Base-by-base conservation (phyloP, 2,113 vertebrate species). In the Manacus vitellinus region DNA sequence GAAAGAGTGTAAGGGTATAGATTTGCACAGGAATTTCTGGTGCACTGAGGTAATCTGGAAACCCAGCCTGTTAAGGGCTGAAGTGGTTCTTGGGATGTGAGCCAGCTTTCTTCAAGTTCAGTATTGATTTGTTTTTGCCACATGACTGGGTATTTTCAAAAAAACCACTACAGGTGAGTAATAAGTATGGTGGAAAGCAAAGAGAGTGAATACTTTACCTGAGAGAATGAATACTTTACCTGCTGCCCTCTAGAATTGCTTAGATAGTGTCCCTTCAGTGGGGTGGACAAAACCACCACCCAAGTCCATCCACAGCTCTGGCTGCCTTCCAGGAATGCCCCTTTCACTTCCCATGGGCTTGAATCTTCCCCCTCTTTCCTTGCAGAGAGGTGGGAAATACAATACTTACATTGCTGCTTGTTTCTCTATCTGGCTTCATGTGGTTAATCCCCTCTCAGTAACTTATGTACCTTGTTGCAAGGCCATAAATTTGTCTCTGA, bases 121-220 rank as follows among this genome's bases (percentile, higher is more conserved):
- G 0, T 19, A 39, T 30, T 25, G 9, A n/a, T 62, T 54, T 54
- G 3, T 20, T 49, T 56, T 31, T 70, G 58, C 41, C 9, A 10
- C 5, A 1, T 25, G n/a, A 52, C 39, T 47, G 21, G 30, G 21
- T 63, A 14, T 68, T 77, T 41, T 68, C 33, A 31, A 78, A 52
- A 89, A 22, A 21, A 8, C 12, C 3, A 11, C 0, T 3, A 6
- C 11, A 63, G 30, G 33, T 14, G n/a, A 58, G 13, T 14, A 33
- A 37, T 30, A 58, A 68, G 51, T 10, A 12, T 0, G 17, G 31
- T 13, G n/a, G 51, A 59, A 31, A 47, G 62, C 23, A 33, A 12
- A 49, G 63, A 24, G 35, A 25, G 10, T 1, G 19, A 74, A 8
- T 24, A 10, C 8, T 30, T 83, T 14, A 49, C 56, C 46, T 54